Percentiles rank a stretch among this genome's conserved stretches.
phyloP scores from a whole-genome alignment of 2,888 invertebrate genomes.

The Agriopis aurantiaria region DNA sequence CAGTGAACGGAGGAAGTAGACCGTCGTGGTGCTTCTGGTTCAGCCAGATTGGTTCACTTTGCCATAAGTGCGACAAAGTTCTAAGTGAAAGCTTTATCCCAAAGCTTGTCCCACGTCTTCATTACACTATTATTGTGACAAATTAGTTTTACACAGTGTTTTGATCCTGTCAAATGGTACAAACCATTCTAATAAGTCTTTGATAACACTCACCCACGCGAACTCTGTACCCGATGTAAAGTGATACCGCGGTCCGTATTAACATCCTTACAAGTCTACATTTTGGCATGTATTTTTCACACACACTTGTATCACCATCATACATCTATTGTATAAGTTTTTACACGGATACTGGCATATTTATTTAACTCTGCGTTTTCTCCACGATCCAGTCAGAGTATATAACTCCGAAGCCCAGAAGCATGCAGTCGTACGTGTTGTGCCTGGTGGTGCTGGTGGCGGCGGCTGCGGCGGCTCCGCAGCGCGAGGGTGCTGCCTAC shows the following conservation, averaged over 20 bases:
- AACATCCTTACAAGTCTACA: too few relatives aligned
- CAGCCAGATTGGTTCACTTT: slow-evolving; percentile 3
- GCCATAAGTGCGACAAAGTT: neutral
- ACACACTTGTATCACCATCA: too few relatives aligned
- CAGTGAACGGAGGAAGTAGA: slow-evolving; percentile 35
- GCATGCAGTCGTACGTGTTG: slow-evolving; percentile 74
- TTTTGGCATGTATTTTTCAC: too few relatives aligned
- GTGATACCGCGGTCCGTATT: too few relatives aligned
- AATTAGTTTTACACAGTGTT: neutral
- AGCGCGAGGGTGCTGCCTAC: slow-evolving; percentile 93
- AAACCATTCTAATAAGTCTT: too few relatives aligned
- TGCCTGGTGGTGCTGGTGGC: slow-evolving; percentile 80
- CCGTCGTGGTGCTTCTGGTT: slow-evolving; percentile 16
- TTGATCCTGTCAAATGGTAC: too few relatives aligned
- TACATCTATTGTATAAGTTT: too few relatives aligned
- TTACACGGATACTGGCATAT: too few relatives aligned
- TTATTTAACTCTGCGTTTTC: neutral
- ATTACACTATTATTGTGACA: neutral
- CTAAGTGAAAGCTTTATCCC: neutral
- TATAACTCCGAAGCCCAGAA: slow-evolving; percentile 33
- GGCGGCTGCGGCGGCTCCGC: slow-evolving; percentile 86
- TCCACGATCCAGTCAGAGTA: slow-evolving; percentile 25
- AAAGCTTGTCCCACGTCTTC: neutral
- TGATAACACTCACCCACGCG: too few relatives aligned
- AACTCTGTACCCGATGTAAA: too few relatives aligned